These are phyloP conservation scores for Diorhabda elongata DNA, from an alignment of 1,140 invertebrate genomes.

Conservation along the genomic window DNA sequence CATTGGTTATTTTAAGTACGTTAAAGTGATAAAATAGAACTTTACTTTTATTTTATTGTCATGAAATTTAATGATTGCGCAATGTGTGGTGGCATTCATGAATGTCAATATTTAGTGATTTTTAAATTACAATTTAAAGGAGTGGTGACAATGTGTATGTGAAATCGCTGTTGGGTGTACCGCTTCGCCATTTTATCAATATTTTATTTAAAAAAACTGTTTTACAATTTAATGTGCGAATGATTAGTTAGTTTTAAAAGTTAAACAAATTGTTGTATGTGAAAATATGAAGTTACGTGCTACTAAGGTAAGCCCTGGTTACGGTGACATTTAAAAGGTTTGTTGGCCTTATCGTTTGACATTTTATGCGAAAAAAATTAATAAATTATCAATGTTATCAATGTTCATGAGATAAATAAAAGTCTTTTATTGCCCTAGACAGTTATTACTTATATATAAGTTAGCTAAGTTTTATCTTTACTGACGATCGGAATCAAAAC, in stretches of 20 bases:
- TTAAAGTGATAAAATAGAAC: too few relatives aligned
- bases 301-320: conserved; percentile 9
- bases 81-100: too few relatives aligned
- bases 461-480: not conserved
- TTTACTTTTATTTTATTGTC: too few relatives aligned
- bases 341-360: conserved; percentile 30
- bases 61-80: too few relatives aligned
- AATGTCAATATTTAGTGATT: not conserved
- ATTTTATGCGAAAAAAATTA: conserved; percentile 26
- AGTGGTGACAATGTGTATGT: conserved; percentile 11
- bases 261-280: conserved; percentile 6
- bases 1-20: too few relatives aligned
- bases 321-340: conserved; percentile 23
- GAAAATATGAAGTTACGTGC: conserved; percentile 13
- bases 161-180: conserved; percentile 27
- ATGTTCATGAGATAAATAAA: not conserved
- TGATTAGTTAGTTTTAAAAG: conserved; percentile 3
- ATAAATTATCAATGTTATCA: conserved; percentile 7
- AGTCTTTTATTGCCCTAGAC: not conserved
- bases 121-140: conserved; percentile 8
- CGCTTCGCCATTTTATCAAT: conserved; percentile 28
- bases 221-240: conserved; percentile 5
- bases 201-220: conserved; percentile 22
- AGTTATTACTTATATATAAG: not conserved
- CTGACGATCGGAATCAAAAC: not conserved